Percentiles rank a stretch among this genome's conserved stretches.
Evolutionary conservation across 2,797 vertebrate genomes (phyloP).

Genomic region (Phalloptychus januarius): DNA sequence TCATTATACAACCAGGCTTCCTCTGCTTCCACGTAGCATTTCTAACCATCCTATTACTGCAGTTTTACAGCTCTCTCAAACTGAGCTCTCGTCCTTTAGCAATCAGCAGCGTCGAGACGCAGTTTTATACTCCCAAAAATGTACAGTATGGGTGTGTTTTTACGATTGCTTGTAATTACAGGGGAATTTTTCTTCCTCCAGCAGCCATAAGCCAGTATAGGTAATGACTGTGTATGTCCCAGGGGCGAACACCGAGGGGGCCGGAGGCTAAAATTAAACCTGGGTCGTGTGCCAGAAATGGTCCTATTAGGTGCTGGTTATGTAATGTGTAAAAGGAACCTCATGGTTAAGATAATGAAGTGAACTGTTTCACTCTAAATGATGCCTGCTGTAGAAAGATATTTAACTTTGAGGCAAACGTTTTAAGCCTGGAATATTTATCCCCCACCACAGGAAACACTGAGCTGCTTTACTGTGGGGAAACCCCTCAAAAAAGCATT

Average conservation of each 20-base stretch:
- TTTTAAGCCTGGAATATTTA: not conserved
- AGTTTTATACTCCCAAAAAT: not conserved
- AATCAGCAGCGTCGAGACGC: not conserved
- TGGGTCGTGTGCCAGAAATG: slow-evolving; percentile 58
- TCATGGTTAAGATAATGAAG: slow-evolving; percentile 38
- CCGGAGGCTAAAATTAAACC: slow-evolving; percentile 66
- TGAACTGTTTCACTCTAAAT: slow-evolving; percentile 20
- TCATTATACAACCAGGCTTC: slow-evolving; percentile 28
- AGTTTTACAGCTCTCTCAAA: not conserved
- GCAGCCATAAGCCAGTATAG: slow-evolving; percentile 47
- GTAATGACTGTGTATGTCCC: slow-evolving; percentile 34
- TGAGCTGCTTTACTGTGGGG: not conserved
- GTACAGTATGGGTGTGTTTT: slow-evolving; percentile 22
- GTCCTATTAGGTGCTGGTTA: slow-evolving; percentile 45
- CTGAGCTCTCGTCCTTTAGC: slow-evolving; percentile 26
- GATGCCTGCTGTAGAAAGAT: not conserved
- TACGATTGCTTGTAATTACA: slow-evolving; percentile 60
- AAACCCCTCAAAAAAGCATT: not conserved
- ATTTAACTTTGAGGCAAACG: not conserved
- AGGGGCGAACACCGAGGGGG: slow-evolving; percentile 26
- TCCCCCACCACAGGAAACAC: not conserved
- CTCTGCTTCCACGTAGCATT: slow-evolving; percentile 37
- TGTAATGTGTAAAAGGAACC: slow-evolving; percentile 54
- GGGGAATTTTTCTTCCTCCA: slow-evolving; percentile 37
- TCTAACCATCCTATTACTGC: slow-evolving; percentile 30